A percentile compares a stretch with the other conserved stretches of the same genome.
Conservation (phyloP, 2,113 vertebrate genomes). For the Sterna hirundo region DNA sequence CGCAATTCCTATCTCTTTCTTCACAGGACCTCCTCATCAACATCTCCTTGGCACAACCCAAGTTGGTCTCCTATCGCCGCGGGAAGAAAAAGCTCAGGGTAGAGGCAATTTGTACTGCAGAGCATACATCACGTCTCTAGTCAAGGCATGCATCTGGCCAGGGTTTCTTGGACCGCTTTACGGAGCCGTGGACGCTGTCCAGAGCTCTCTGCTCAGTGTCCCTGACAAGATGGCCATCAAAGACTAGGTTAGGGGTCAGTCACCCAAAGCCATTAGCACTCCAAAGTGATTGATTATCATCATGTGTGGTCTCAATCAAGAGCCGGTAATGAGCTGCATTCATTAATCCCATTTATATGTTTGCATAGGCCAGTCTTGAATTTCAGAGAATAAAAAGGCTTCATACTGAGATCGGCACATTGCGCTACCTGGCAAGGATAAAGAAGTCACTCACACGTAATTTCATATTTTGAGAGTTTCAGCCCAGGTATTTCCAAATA, state of each 20-base stretch:
- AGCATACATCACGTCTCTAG: neutral
- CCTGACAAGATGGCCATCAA: conserved; percentile 68
- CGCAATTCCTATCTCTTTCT: neutral
- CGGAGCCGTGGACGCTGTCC: conserved; percentile 49
- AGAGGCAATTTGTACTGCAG: neutral
- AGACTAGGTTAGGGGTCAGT: conserved; percentile 61
- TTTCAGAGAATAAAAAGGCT: conserved; percentile 45
- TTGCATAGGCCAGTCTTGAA: conserved; percentile 24
- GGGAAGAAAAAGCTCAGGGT: neutral
- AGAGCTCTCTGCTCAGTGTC: conserved; percentile 63
- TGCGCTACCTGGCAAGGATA: neutral
- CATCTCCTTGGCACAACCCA: conserved; percentile 2
- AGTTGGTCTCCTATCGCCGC: neutral
- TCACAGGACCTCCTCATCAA: neutral
- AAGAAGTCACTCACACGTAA: neutral
- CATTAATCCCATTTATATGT: conserved; percentile 65
- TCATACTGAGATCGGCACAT: neutral
- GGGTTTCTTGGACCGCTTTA: conserved; percentile 25
- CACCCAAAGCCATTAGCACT: conserved; percentile 66
- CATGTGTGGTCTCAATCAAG: conserved; percentile 69
- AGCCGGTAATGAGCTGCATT: conserved; percentile 57
- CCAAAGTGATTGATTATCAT: conserved; percentile 63
- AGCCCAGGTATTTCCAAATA: neutral
- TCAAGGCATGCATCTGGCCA: neutral
- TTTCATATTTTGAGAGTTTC: neutral